phyloP scores from a whole-genome alignment of 92 coral and sea anemone genomes.

The Phenganax marumi region DNA sequence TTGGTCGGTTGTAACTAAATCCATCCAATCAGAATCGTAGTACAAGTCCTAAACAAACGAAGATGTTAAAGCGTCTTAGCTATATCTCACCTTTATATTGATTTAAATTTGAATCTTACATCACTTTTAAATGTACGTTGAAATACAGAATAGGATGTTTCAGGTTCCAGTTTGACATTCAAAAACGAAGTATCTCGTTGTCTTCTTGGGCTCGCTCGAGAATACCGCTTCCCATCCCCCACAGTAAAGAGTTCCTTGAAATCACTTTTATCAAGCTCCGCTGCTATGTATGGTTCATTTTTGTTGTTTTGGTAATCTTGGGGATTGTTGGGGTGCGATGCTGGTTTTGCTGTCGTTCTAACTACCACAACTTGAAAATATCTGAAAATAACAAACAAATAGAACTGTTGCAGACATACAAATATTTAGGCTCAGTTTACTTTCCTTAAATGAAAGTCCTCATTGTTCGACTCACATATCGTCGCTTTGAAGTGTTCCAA shows the following conservation, averaged over 20 bases:
- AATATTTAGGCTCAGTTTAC: background rate
- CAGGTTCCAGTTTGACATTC: conserved; percentile 9
- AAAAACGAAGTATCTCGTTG: background rate
- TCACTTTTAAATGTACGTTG: conserved; percentile 23
- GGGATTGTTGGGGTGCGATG: background rate
- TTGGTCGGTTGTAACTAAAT: conserved; percentile 5
- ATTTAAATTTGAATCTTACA: background rate
- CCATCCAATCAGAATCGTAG: conserved; percentile 33
- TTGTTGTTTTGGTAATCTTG: background rate
- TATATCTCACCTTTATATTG: background rate
- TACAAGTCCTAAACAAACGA: conserved; percentile 11
- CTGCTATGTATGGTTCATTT: background rate
- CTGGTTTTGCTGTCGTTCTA: background rate
- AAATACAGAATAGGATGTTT: conserved; percentile 12
- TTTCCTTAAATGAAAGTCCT: background rate
- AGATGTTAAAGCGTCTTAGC: background rate
- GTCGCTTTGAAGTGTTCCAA: conserved; percentile 15
- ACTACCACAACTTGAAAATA: background rate
- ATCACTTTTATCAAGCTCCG: conserved; percentile 14
- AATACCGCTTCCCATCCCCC: conserved; percentile 16
- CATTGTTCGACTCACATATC: conserved; percentile 10
- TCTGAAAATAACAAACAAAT: background rate
- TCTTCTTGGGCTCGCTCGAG: background rate
- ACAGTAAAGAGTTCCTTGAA: conserved; percentile 12
- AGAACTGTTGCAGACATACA: too few relatives aligned